phyloP scores from a whole-genome alignment of 2,797 vertebrate genomes.

The Acanthornis magna region DNA sequence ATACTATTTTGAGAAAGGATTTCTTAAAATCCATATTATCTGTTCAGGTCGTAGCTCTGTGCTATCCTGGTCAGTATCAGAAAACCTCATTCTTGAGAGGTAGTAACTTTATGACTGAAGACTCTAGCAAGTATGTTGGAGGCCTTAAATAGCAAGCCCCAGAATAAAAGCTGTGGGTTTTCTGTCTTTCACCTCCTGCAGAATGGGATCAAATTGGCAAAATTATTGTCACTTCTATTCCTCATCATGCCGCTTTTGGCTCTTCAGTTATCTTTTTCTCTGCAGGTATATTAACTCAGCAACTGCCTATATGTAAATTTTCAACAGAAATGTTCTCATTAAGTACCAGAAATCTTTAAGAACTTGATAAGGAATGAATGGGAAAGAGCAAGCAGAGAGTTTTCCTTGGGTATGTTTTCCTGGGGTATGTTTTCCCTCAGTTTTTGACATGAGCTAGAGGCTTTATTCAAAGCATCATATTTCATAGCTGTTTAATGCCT shows the following conservation, averaged over 20 bases:
- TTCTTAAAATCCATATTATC: neutral
- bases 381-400: neutral
- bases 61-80: neutral
- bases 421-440: neutral
- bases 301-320: neutral
- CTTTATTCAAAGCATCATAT: neutral
- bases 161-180: neutral
- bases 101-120: neutral
- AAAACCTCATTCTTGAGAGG: neutral
- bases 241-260: neutral
- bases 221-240: neutral
- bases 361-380: neutral
- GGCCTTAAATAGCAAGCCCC: neutral
- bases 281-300: neutral
- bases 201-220: neutral
- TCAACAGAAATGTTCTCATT: neutral
- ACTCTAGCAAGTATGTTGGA: neutral
- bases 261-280: neutral
- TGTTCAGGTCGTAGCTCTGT: neutral
- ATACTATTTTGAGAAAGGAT: neutral
- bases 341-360: neutral
- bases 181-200: neutral
- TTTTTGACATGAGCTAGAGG: neutral
- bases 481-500: neutral
- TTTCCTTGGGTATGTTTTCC: neutral